These are phyloP conservation scores for Gambusia affinis DNA, from an alignment of 2,113 vertebrate species.

Conservation along the genomic window DNA sequence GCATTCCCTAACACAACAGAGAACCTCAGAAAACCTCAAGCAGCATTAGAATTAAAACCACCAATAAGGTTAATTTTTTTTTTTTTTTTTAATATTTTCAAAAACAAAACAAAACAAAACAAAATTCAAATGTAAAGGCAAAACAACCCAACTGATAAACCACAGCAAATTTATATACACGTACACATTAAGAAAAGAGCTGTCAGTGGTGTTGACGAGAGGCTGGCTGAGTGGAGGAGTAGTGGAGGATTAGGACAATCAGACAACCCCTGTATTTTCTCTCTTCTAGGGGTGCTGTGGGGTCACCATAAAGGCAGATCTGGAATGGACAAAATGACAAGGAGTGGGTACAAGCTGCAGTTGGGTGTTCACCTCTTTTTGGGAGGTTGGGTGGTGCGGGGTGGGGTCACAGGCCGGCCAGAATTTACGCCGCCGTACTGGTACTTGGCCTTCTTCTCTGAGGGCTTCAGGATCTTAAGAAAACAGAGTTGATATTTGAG, in stretches of 20 bases:
- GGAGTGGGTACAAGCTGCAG: constrained; percentile 11
- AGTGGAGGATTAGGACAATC: constrained; percentile 35
- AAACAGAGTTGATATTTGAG: not conserved
- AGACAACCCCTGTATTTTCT: constrained; percentile 66
- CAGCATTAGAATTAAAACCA: constrained; percentile 60
- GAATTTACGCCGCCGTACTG: constrained; percentile 77
- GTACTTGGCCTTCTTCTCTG: constrained; percentile 80
- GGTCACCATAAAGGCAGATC: constrained; percentile 52
- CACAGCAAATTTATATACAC: constrained; percentile 83
- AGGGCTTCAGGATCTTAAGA: constrained; percentile 75
- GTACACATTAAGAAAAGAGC: constrained; percentile 81
- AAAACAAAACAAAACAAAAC: constrained; percentile 18
- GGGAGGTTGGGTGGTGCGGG: constrained; percentile 74
- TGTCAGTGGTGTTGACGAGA: constrained; percentile 57
- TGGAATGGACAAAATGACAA: constrained; percentile 23
- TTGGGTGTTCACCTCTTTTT: constrained; percentile 77
- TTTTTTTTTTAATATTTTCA: constrained; percentile 74
- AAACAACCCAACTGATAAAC: constrained; percentile 70
- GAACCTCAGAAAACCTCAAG: constrained; percentile 58
- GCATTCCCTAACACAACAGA: constrained; percentile 46
- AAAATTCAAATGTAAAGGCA: constrained; percentile 72
- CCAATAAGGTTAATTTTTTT: constrained; percentile 46
- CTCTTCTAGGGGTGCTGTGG: constrained; percentile 63
- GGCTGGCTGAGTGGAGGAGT: constrained; percentile 23
- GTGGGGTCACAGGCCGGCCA: constrained; percentile 76